phyloP scores from a whole-genome alignment of 2,797 vertebrate genomes.

The Lithobates pipiens region DNA sequence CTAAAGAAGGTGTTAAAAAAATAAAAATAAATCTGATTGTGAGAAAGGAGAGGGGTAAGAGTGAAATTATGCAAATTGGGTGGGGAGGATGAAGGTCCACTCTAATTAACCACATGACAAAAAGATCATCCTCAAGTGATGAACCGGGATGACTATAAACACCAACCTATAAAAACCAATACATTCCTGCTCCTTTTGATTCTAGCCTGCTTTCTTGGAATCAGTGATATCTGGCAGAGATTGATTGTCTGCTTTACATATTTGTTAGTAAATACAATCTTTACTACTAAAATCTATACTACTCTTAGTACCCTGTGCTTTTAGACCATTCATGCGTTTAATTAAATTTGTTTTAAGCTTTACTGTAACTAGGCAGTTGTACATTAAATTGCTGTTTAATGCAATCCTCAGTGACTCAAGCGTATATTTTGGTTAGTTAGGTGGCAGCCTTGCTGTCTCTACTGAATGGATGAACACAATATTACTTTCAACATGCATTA shows the following conservation, averaged over 20 bases:
- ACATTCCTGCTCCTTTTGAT: not conserved
- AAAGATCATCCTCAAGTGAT: too few relatives aligned
- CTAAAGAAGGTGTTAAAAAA: too few relatives aligned
- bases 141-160: too few relatives aligned
- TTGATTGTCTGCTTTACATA: not conserved
- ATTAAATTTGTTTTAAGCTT: conserved; percentile 55
- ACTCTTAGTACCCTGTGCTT: conserved; percentile 11
- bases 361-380: conserved; percentile 13
- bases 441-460: not conserved
- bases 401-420: not conserved
- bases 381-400: conserved; percentile 44
- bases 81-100: too few relatives aligned
- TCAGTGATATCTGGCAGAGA: not conserved
- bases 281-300: conserved; percentile 27
- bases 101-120: too few relatives aligned
- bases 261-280: not conserved
- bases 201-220: not conserved
- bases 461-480: not conserved
- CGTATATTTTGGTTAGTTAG: not conserved
- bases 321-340: conserved; percentile 50
- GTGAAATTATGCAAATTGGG: too few relatives aligned
- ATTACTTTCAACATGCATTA: not conserved
- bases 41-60: too few relatives aligned
- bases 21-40: too few relatives aligned
- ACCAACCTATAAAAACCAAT: not conserved